Base-by-base conservation (phyloP, 1,140 invertebrate genomes). In the Trypoxylus dichotomus region DNA sequence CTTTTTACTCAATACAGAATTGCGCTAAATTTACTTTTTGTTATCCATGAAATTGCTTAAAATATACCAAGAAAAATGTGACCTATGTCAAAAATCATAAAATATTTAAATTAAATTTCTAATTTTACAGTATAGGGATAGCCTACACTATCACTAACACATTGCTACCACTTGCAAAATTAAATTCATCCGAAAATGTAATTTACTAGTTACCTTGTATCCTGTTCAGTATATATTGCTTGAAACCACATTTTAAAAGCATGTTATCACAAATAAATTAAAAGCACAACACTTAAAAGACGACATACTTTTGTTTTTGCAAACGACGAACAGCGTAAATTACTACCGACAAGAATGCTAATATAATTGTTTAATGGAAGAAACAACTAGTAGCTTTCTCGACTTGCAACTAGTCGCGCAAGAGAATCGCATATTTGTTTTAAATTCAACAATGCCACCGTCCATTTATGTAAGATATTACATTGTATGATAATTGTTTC, bases 401-500 rank as follows among this genome's bases (percentile, higher is more conserved):
- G 6, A 25, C 27, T 8, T n/a, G 13, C 29, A 32, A 42, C 11
- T 15, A 41, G 13, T 73, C 27, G 11, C 32, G 8, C n/a, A n/a
- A n/a, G 37, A 73, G 37, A 73, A 37, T 37, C 37, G 37, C 71
- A 15, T 42, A 68, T 25, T 37, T 42, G 27, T 37, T 73, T 73
- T 73, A 13, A 73, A 73, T 32, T 42, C 37, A 73, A 73, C 32
- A 73, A 73, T 73, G 71, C 71, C 71, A 73, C 7, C 37, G 25
- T 8, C 29, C 71, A 73, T 73, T 37, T 73, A 73, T 37, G 71
- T 37, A 42, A 73, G 71, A 73, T 73, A 73, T 73, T 32, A 73
- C 71, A 73, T 73, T 73, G 71, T 73, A 73, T 73, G 71, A 73
- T 73, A 73, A 73, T 73, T 32, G 71, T 73, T 73, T 73, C 71